Base-by-base conservation (phyloP, 2,113 vertebrate species). In the Mastomys natalensis region DNA sequence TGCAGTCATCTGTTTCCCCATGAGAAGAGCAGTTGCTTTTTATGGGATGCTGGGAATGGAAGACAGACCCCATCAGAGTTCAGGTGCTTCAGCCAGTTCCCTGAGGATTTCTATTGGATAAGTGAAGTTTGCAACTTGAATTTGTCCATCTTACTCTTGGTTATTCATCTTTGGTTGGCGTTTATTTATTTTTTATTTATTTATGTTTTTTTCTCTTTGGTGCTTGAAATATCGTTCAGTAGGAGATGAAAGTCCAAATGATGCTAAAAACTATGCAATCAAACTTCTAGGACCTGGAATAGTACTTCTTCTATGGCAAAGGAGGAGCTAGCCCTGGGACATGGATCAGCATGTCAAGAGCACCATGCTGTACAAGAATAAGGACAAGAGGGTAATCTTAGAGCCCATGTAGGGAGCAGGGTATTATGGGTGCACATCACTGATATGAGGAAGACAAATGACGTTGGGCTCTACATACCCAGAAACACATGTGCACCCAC, bases 131-230 rank as follows among this genome's bases (percentile, higher is more conserved):
- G 64, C 31, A 34, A 13, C 53, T 77, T 74, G 62, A 85, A 94
- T 66, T 64, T 40, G 74, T 64, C 76, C 58, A 15, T 70, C 34
- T 89, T 89, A 80, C 68, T 51, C 16, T 89, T 87, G 51, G 22
- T 31, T 78, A n/a, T 53, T 72, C 62, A 24, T 22, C 73, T 70
- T 87, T 93, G 82, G 17, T 55, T 29, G 7, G n/a, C n/a, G 43
- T 76, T 45, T 84, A 64, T 58, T 76, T 21, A 5, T 77, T 48
- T 48, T 19, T 17, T 43, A 40, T 62, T 60, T 82, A 70, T 40
- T 89, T 31, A 11, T 87, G 55, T 55, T 48, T 88, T 88, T 93
- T 95, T 53, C n/a, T 48, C 74, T 93, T 90, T 26, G 77, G 62
- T 80, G 68, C 40, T 64, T 84, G 93, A 92, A 93, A 85, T 55